Base-by-base conservation (phyloP, 2,113 vertebrate genomes). In the Microtus richardsoni region DNA sequence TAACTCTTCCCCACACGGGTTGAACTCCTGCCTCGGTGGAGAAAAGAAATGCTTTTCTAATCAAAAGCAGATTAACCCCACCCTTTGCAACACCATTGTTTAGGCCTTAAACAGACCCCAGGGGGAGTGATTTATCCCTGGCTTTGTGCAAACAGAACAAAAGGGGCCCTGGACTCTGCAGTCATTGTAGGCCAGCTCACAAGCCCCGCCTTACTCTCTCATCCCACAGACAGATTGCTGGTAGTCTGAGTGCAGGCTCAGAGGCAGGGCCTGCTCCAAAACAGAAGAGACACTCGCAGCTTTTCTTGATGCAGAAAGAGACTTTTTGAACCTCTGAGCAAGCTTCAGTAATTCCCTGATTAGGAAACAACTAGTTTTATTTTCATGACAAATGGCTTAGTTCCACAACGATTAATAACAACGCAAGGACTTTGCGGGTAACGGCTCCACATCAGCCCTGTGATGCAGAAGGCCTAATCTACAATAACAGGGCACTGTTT, bases 21-120 rank as follows among this genome's bases (percentile, higher is more conserved):
- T 74, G 19, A 64, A 47, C 89, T 26, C 73, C 30, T 2, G 19
- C 0, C 0, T 30, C 64, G 30, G n/a, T 86, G 77, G 11, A 87
- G 97, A 95, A 92, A 96, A 97, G 80, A 95, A 95, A 89, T 5
- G 36, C 44, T 91, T 87, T 95, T 95, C n/a, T 16, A 89, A 98
- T 95, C 60, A 95, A 91, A 98, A 98, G 82, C 68, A 98, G 74
- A 98, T 97, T 97, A 97, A 98, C 95, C 96, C 95, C 66, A 92
- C 62, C 52, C 89, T 94, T 95, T 82, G 93, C 90, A 97, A 94
- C 28, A 84, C 91, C 10, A 3, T 68, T 91, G 47, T 91, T 10
- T 47, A 96, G 94, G 93, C 77, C 94, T 26, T 74, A 94, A 95
- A 93, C 66, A 94, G 93, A 94, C 89, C 96, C 41, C 73, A 44